A percentile compares a stretch with the other conserved stretches of the same genome.
These are phyloP conservation scores for Arothron firmamentum DNA, from an alignment of 2,113 vertebrate species.

Conservation along the genomic window DNA sequence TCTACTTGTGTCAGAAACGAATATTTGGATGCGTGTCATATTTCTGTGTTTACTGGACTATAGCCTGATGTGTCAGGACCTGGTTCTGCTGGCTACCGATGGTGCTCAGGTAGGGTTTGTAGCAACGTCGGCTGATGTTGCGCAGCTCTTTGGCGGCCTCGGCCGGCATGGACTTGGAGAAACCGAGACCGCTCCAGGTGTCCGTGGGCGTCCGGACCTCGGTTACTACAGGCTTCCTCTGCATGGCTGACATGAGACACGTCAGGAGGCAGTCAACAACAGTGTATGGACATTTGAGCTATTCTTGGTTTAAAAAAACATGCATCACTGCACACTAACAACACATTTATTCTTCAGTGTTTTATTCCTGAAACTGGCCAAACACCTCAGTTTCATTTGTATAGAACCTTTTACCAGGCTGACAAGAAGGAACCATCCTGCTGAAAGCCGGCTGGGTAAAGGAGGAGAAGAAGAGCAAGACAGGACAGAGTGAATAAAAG, in stretches of 20 bases:
- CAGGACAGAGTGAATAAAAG: no score
- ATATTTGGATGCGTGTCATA: no score
- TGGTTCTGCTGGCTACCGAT: slow-evolving; percentile 55
- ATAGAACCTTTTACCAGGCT: no score
- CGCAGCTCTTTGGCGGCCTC: slow-evolving; percentile 78
- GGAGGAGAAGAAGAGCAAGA: no score
- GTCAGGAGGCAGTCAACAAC: neutral
- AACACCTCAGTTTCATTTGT: no score
- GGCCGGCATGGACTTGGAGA: slow-evolving; percentile 81
- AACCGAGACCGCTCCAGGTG: slow-evolving; percentile 80
- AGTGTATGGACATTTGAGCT: no score
- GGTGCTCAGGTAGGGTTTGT: slow-evolving; percentile 73
- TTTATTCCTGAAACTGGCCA: neutral
- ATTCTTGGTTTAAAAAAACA: neutral
- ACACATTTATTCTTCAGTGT: neutral
- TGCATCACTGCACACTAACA: neutral
- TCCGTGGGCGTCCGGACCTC: slow-evolving; percentile 79
- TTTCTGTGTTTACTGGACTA: neutral
- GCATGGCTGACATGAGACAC: slow-evolving; percentile 69
- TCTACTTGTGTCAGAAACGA: no score
- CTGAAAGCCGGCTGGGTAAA: no score
- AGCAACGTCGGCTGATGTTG: slow-evolving; percentile 72
- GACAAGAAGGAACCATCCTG: no score
- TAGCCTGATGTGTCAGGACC: slow-evolving; percentile 36
- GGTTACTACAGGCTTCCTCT: slow-evolving; percentile 76